Percentiles rank a stretch among this genome's conserved stretches.
phyloP scores from a whole-genome alignment of 35 echinoderm and acorn worm genomes.

The Amphiura filiformis region DNA sequence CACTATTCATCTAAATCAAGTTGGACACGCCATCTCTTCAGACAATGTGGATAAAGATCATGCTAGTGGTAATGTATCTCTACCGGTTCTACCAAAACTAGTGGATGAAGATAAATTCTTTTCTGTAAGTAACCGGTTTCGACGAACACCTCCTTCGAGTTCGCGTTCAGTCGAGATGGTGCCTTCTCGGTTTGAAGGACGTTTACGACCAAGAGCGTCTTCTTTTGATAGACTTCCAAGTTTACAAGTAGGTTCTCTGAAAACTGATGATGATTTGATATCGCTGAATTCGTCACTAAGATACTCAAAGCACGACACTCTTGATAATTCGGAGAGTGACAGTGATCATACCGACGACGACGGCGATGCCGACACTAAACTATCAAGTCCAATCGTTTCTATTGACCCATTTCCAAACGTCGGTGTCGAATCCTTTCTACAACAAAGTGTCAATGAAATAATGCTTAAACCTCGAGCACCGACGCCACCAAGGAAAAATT shows the following conservation, averaged over 20 bases:
- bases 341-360: background rate
- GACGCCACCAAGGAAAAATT: slow-evolving; percentile 44
- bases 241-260: background rate
- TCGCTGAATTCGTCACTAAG: background rate
- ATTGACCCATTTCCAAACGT: slow-evolving; percentile 58
- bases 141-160: background rate
- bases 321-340: background rate
- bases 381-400: background rate
- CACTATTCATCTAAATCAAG: background rate
- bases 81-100: background rate
- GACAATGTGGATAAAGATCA: background rate
- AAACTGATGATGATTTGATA: background rate
- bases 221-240: background rate
- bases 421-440: slow-evolving; percentile 7
- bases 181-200: background rate
- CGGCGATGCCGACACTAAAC: no score
- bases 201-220: background rate
- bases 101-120: background rate
- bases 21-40: no score
- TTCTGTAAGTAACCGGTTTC: background rate
- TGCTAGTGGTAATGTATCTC: no score
- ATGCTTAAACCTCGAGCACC: slow-evolving; percentile 17
- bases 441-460: background rate
- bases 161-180: background rate
- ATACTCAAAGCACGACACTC: no score